These are phyloP conservation scores for Catharus minimus DNA, from an alignment of 2,113 vertebrate genomes.

Conservation along the genomic window DNA sequence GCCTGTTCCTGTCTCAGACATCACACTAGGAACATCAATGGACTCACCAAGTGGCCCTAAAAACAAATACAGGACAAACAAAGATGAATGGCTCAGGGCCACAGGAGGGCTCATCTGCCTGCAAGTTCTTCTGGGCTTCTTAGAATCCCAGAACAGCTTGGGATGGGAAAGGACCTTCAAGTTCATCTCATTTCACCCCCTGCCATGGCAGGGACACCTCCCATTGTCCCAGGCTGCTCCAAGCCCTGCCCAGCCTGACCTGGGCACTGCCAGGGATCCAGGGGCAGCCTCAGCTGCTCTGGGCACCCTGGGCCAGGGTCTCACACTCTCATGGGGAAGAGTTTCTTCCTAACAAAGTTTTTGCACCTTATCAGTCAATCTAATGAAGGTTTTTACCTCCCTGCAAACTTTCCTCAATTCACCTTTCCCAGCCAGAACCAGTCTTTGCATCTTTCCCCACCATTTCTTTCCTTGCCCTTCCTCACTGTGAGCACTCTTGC, in stretches of 20 bases:
- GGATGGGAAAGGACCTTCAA: neutral
- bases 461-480: neutral
- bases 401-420: neutral
- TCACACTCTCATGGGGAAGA: neutral
- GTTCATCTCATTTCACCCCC: neutral
- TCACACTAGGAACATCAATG: rapidly evolving
- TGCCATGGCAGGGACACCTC: rapidly evolving
- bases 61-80: neutral
- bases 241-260: rapidly evolving
- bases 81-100: neutral
- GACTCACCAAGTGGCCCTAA: neutral
- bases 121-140: neutral
- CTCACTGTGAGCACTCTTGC: neutral
- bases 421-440: neutral
- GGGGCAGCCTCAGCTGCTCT: neutral
- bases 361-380: neutral
- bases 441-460: neutral
- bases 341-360: neutral
- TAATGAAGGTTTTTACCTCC: neutral
- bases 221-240: neutral
- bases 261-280: neutral
- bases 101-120: neutral
- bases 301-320: neutral
- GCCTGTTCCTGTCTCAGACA: rapidly evolving
- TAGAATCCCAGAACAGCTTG: neutral